phyloP scores from a whole-genome alignment of 2,113 vertebrate species.

The Eolophus roseicapilla region DNA sequence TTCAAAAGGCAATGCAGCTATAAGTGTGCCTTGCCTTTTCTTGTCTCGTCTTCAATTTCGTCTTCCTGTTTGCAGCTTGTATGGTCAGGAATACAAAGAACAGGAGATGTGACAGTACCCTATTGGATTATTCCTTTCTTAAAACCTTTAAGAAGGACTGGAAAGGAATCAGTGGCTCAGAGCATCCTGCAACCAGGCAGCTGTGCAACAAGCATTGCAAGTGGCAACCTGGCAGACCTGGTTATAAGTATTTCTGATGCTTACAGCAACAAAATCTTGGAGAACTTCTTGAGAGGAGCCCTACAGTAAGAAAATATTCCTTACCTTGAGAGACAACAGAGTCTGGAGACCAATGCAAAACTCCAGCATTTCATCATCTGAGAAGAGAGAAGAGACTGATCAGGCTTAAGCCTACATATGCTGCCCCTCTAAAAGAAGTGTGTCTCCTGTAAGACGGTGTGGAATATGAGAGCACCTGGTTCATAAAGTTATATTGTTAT shows the following conservation, averaged over 20 bases:
- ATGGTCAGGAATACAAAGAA: not conserved
- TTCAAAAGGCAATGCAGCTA: not conserved
- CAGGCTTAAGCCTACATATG: not conserved
- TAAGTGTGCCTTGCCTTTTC: not conserved
- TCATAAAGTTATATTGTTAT: not conserved
- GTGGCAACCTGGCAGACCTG: not conserved
- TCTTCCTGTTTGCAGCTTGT: not conserved
- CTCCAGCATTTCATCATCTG: constrained; percentile 85
- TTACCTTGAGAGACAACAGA: constrained; percentile 89
- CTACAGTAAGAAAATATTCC: not conserved
- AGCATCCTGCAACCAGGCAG: not conserved
- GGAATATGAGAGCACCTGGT: not conserved
- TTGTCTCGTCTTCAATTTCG: not conserved
- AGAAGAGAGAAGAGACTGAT: constrained; percentile 27
- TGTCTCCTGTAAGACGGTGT: not conserved
- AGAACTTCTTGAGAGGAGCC: not conserved
- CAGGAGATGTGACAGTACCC: not conserved
- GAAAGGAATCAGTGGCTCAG: not conserved
- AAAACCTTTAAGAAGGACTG: not conserved
- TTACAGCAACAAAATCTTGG: not conserved
- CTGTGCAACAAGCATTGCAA: not conserved
- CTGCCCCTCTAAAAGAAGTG: not conserved
- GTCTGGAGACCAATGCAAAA: constrained; percentile 90
- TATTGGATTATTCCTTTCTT: not conserved
- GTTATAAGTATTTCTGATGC: not conserved